Conservation (phyloP, 2,113 vertebrate species). For the Chinchilla lanigera region DNA sequence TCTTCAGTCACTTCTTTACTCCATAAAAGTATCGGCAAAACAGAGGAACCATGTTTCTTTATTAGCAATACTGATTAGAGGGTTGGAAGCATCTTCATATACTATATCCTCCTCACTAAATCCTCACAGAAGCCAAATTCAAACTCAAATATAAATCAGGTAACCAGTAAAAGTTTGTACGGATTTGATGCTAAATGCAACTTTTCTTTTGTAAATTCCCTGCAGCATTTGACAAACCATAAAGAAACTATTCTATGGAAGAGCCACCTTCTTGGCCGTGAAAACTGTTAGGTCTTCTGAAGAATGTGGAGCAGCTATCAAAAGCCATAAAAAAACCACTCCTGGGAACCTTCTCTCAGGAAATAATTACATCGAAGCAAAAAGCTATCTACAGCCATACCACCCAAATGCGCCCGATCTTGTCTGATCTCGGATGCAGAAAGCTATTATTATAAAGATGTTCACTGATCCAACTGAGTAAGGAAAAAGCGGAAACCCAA, state of each 20-base stretch:
- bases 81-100: neutral
- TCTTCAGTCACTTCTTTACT: neutral
- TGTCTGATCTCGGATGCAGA: too few relatives aligned
- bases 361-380: constrained; percentile 58
- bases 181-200: neutral
- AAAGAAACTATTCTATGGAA: neutral
- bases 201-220: constrained; percentile 23
- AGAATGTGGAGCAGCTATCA: neutral
- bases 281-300: neutral
- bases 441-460: neutral
- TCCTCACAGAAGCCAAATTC: neutral
- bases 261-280: neutral
- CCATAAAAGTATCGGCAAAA: neutral
- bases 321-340: constrained; percentile 58
- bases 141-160: constrained; percentile 38
- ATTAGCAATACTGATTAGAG: neutral
- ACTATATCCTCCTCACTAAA: neutral
- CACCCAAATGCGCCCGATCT: too few relatives aligned
- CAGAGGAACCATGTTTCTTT: neutral
- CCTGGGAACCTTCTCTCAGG: constrained; percentile 63
- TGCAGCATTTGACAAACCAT: constrained; percentile 14
- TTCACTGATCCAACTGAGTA: neutral
- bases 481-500: constrained; percentile 27
- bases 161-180: constrained; percentile 1
- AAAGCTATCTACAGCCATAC: too few relatives aligned